phyloP scores from a whole-genome alignment of 2,113 vertebrate species.

The Sula dactylatra region DNA sequence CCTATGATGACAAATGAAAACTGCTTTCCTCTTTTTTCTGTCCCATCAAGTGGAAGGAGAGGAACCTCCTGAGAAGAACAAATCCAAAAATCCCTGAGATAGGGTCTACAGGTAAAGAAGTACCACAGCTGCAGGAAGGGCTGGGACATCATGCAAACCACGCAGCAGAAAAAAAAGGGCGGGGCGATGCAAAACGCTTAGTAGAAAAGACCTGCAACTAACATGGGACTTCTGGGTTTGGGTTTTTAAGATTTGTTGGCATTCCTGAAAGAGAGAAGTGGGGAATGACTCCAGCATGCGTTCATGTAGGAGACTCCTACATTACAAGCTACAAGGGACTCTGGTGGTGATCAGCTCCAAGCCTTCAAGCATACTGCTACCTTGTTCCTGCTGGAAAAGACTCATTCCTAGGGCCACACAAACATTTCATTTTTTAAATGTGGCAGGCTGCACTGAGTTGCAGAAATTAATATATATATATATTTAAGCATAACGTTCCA shows the following conservation, averaged over 20 bases:
- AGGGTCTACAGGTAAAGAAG: not conserved
- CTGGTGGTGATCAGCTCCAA: not conserved
- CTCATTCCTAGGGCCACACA: not conserved
- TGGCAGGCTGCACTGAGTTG: not conserved
- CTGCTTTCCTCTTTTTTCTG: not conserved
- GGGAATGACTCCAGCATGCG: not conserved
- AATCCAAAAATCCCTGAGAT: not conserved
- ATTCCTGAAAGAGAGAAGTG: not conserved
- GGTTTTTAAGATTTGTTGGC: not conserved
- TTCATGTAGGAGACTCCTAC: accelerated
- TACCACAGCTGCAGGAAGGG: not conserved
- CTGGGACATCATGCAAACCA: not conserved
- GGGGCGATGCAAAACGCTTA: not conserved
- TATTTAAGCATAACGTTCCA: not conserved
- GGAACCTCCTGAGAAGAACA: accelerated
- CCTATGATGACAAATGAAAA: not conserved
- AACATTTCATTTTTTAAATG: not conserved
- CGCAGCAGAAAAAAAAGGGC: not conserved
- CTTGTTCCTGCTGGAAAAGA: not conserved
- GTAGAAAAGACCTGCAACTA: not conserved
- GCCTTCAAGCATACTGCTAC: not conserved
- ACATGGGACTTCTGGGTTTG: not conserved
- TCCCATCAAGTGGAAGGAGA: not conserved
- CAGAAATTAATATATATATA: not conserved
- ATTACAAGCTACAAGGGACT: not conserved